Conservation (phyloP, 2,113 vertebrate genomes). For the Collichthys lucidus region DNA sequence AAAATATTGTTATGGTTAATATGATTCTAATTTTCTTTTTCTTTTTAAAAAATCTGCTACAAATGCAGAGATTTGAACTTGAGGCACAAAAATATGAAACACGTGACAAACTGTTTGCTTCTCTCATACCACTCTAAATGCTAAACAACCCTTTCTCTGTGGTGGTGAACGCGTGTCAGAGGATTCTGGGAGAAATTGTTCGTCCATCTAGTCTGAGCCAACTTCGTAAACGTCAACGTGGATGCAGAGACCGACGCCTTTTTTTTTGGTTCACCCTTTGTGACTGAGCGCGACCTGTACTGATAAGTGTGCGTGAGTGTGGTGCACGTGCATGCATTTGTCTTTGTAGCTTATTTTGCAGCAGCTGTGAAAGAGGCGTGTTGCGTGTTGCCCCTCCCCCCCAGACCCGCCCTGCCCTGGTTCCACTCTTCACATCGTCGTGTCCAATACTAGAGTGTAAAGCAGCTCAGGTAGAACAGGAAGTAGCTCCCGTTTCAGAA, state of each 20-base stretch:
- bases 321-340: slow-evolving; percentile 34
- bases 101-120: background rate
- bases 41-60: background rate
- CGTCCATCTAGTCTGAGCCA: background rate
- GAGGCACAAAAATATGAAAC: background rate
- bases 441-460: slow-evolving; percentile 57
- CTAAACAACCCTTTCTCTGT: slow-evolving; percentile 13
- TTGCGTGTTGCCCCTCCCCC: slow-evolving; percentile 5
- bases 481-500: slow-evolving; percentile 44
- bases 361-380: slow-evolving; percentile 68
- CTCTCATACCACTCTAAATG: background rate
- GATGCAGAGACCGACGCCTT: slow-evolving; percentile 9
- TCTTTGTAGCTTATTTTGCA: slow-evolving; percentile 79
- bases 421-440: slow-evolving; percentile 52
- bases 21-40: background rate
- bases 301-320: slow-evolving; percentile 25
- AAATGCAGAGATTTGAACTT: background rate
- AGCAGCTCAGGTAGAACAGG: slow-evolving; percentile 62
- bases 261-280: background rate
- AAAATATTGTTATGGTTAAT: background rate
- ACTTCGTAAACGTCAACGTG: slow-evolving; percentile 7
- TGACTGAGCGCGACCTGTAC: slow-evolving; percentile 6
- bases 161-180: background rate
- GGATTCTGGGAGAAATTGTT: background rate
- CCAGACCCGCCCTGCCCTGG: background rate